Conservation (phyloP, 2,113 vertebrate genomes). For the Strigops habroptila region DNA sequence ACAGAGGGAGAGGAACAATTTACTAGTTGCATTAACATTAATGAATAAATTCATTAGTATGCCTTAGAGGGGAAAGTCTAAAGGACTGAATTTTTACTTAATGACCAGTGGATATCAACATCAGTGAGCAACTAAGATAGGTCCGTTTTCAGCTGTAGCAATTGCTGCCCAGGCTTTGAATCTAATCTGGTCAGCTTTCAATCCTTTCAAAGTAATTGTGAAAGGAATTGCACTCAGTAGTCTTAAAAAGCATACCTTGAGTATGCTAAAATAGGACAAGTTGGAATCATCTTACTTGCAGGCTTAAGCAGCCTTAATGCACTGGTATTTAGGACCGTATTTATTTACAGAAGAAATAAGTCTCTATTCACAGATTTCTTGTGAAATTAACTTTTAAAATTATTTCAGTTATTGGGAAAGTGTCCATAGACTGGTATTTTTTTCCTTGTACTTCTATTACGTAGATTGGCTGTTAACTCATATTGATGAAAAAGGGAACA, state of each 20-base stretch:
- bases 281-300: constrained; percentile 1
- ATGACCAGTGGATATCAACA: background rate
- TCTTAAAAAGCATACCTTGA: background rate
- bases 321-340: background rate
- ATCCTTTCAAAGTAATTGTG: constrained; percentile 34
- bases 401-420: background rate
- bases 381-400: background rate
- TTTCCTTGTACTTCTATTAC: background rate
- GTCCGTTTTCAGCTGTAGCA: background rate
- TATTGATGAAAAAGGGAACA: background rate
- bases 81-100: background rate
- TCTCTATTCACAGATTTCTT: background rate
- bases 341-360: background rate
- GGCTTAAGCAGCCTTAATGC: background rate
- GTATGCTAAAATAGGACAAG: constrained; percentile 18
- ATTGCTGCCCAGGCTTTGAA: background rate
- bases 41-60: background rate
- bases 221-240: background rate
- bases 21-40: background rate
- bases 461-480: background rate
- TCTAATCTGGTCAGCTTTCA: constrained; percentile 33
- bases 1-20: background rate
- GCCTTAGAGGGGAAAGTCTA: background rate
- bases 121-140: background rate
- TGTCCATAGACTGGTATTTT: background rate